A percentile compares a stretch with the other conserved stretches of the same genome.
Conservation (phyloP, 2,113 vertebrate species). For the Charadrius vociferus region DNA sequence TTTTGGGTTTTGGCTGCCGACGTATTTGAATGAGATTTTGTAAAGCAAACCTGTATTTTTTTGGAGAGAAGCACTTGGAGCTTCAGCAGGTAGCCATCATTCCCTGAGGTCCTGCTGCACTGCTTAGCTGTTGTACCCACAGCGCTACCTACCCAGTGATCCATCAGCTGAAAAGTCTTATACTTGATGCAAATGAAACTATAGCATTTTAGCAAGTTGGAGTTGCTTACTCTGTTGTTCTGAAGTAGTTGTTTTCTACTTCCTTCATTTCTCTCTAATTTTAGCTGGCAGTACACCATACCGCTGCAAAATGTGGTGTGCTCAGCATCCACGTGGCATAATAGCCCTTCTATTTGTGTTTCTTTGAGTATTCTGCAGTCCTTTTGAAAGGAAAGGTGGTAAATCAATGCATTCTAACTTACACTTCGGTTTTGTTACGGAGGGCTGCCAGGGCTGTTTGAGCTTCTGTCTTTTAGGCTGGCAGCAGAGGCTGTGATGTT, state of each 20-base stretch:
- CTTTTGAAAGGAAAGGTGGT: background rate
- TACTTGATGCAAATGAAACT: background rate
- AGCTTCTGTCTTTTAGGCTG: background rate
- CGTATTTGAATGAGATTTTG: background rate
- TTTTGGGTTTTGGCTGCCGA: background rate
- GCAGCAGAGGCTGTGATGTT: background rate
- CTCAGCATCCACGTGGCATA: background rate
- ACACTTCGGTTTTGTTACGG: background rate
- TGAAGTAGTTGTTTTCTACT: background rate
- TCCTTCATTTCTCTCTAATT: background rate
- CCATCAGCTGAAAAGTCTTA: background rate
- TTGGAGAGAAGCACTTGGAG: background rate
- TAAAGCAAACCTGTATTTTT: background rate
- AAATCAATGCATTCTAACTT: background rate
- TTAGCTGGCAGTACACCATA: background rate
- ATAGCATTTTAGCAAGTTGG: background rate
- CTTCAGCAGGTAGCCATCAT: background rate
- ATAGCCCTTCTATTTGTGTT: background rate
- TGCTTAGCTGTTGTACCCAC: background rate
- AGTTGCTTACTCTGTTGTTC: background rate
- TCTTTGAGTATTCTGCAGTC: background rate
- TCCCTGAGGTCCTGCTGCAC: background rate
- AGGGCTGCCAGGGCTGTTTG: background rate
- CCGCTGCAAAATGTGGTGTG: background rate
- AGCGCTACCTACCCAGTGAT: background rate